Base-by-base conservation (phyloP, 2,888 invertebrate species). In the Nezara viridula region DNA sequence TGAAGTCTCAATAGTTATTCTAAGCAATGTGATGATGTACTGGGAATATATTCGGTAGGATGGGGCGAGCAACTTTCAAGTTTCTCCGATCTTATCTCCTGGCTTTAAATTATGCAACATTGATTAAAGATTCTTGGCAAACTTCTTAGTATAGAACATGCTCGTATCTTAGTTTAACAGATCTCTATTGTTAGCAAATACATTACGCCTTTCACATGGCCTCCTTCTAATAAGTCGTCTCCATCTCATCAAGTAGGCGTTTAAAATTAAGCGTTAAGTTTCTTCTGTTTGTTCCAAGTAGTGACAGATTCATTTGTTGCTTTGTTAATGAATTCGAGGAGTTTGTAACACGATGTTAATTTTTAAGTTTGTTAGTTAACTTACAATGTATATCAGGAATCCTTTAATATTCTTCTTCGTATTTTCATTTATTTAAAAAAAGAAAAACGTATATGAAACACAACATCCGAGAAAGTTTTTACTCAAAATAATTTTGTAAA, bases 141-240 rank as follows among this genome's bases (percentile, higher is more conserved):
- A 73, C 32, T 73, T 73, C 66, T 73, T 73, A 73, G 66, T 37
- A 37, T 16, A 27, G 66, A 73, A 73, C 66, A 73, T 73, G 32
- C 66, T 73, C 66, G 66, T 73, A 73, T 73, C 32, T 73, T 73
- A 73, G 66, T 37, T 19, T 37, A 73, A 73, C 66, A 37, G 66
- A 73, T 37, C 66, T 37, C 66, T 73, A 73, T 73, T 73, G 66
- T 73, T 73, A 37, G 66, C 66, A 73, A 73, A 73, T 73, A 73
- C 66, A 73, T 73, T 73, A 37, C 6, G 66, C 27, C 66, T 73
- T 73, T 73, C 66, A 60, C 60, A 73, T 37, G 66, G 19, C 66
- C 66, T 73, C 19, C 37, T 32, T 73, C 66, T 73, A 73, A 73
- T 73, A 37, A 73, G 66, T 73, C 66, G 27, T 37, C 66, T 32